Base-by-base conservation (phyloP, 2,888 invertebrate species). In the Agrotis ipsilon region DNA sequence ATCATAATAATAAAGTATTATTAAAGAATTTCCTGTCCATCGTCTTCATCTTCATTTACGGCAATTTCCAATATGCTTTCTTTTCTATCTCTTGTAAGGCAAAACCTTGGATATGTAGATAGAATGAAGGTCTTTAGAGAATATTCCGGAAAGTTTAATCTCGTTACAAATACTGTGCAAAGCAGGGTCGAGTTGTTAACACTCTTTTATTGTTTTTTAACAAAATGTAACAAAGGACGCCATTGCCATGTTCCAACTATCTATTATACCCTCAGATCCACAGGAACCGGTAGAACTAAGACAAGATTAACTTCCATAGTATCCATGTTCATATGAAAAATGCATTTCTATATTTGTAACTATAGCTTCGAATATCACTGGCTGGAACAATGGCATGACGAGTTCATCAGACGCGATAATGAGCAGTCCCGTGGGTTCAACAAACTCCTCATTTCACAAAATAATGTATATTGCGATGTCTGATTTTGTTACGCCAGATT, bases 321-420 rank as follows among this genome's bases (percentile, higher is more conserved):
- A 64, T 52, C 43, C 39, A 69, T 62, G 61, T 67, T 74, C 66
- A 67, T 67, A 52, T 55, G 61, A 69, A 68, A 73, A 75, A 85
- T 82, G 75, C 79, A 72, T 74, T 73, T 60, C 70, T 84, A 78
- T 83, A 64, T 54, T 83, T 85, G 82, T 83, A 75, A 48, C 81
- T 85, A 85, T 84, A 86, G 76, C 84, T 88, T 87, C 78, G 84
- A 86, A 89, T 90, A 90, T 89, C 88, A 89, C 87, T 81, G 88
- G 80, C 84, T 91, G 92, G 90, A 93, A 94, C 95, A 95, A 95
- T 94, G 90, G 92, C 90, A 87, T 90, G 90, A 90, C 92, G 92
- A 92, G 94, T 94, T 94, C 95, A 93, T 94, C 93, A 94, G 88
- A 92, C 94, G 92, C 92, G 93, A 94, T 95, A 95, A 95, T 95